A percentile compares a stretch with the other conserved stretches of the same genome.
These are phyloP conservation scores for Drosophila miranda DNA, from an alignment of 1,140 invertebrate genomes.

Conservation along the genomic window DNA sequence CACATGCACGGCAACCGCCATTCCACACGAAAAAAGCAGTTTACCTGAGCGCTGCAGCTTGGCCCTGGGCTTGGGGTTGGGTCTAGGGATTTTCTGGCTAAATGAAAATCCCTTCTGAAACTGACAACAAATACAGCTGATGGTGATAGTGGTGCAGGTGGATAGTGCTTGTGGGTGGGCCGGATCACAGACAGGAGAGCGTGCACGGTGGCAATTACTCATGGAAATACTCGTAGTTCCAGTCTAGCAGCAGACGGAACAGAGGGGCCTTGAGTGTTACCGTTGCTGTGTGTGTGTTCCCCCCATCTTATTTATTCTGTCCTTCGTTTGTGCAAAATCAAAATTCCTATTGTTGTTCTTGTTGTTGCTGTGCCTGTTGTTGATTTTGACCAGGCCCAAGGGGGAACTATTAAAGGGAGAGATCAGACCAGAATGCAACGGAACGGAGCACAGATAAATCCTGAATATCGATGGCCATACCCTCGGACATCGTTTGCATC, in stretches of 20 bases:
- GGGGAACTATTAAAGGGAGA: not conserved
- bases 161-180: constrained; percentile 1
- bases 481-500: constrained; percentile 35
- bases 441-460: not conserved
- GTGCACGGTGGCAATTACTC: constrained; percentile 74
- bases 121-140: constrained; percentile 61
- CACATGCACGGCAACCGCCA: constrained; percentile 32
- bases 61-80: constrained; percentile 27
- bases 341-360: constrained; percentile 45
- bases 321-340: constrained; percentile 65
- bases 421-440: not conserved
- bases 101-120: constrained; percentile 62
- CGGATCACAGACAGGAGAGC: constrained; percentile 31
- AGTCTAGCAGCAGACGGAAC: not conserved
- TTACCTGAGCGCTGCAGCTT: constrained; percentile 61
- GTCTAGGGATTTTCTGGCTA: constrained; percentile 43
- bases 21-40: constrained; percentile 72
- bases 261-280: constrained; percentile 39
- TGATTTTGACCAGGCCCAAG: constrained; percentile 32
- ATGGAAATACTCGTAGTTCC: constrained; percentile 44
- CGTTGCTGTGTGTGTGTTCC: constrained; percentile 22
- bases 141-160: constrained; percentile 33
- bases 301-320: constrained; percentile 46
- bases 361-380: constrained; percentile 28
- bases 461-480: constrained; percentile 7